A percentile compares a stretch with the other conserved stretches of the same genome.
phyloP scores from a whole-genome alignment of 2,888 invertebrate genomes.

The Parascotia fuliginaria region DNA sequence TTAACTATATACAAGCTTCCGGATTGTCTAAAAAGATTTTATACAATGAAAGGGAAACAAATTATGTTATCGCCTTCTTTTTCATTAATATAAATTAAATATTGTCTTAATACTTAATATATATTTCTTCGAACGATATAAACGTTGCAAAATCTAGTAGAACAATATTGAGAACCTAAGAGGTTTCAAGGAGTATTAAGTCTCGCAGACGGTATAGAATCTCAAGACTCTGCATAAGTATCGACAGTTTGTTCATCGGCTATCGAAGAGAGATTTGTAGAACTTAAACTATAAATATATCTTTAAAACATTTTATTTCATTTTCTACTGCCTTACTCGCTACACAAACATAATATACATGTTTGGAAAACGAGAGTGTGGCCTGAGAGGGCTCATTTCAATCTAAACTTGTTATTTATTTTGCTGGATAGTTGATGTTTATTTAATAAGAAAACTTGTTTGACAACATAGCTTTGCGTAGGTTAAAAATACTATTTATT shows the following conservation, averaged over 20 bases:
- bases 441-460: slow-evolving; percentile 49
- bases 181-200: slow-evolving; percentile 41
- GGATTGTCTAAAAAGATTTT: neutral
- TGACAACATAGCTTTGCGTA: slow-evolving; percentile 21
- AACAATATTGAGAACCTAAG: slow-evolving; percentile 19
- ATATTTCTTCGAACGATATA: neutral
- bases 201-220: slow-evolving; percentile 24
- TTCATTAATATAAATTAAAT: too few species aligned
- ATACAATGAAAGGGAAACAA: too few species aligned
- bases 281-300: neutral
- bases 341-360: slow-evolving; percentile 11
- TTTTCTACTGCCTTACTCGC: neutral
- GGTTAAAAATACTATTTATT: slow-evolving; percentile 26
- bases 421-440: slow-evolving; percentile 44
- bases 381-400: slow-evolving; percentile 37
- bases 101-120: too few species aligned
- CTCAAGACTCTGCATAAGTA: slow-evolving; percentile 9
- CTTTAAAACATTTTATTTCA: neutral
- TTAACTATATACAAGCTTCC: too few species aligned
- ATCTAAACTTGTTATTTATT: slow-evolving; percentile 53
- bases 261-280: neutral
- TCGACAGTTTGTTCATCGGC: slow-evolving; percentile 11
- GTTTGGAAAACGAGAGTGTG: slow-evolving; percentile 24
- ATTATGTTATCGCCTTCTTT: too few species aligned
- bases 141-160: neutral